Percentiles rank a stretch among this genome's conserved stretches.
Evolutionary conservation across 2,113 vertebrate species (phyloP).

Genomic region (Pelmatolapia mariae): DNA sequence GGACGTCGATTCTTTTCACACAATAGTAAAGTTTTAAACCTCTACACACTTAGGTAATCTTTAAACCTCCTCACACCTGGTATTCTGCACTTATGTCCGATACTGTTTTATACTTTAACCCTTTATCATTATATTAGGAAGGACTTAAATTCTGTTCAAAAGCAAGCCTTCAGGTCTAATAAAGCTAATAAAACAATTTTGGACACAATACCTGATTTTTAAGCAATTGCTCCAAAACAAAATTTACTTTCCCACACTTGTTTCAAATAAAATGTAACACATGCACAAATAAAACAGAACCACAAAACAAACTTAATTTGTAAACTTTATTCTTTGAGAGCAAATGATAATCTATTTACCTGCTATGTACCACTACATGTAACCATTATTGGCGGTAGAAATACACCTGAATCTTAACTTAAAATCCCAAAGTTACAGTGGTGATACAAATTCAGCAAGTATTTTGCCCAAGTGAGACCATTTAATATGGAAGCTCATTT

Average conservation of each 20-base stretch:
- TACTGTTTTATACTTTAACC: not conserved
- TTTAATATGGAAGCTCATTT: not conserved
- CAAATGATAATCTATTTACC: not conserved
- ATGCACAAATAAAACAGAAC: not conserved
- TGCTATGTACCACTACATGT: not conserved
- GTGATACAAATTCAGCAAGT: not conserved
- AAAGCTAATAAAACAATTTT: not conserved
- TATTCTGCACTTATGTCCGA: not conserved
- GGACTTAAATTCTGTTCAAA: not conserved
- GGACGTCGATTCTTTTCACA: not conserved
- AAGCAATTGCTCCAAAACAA: not conserved
- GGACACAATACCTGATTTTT: not conserved
- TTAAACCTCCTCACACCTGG: not conserved
- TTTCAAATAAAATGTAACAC: not conserved
- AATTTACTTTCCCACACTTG: not conserved
- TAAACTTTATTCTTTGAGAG: constrained; percentile 3
- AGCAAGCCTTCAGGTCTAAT: not conserved
- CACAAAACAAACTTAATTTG: not conserved
- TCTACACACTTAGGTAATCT: not conserved
- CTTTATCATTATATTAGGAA: not conserved
- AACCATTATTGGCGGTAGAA: not conserved
- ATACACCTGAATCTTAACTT: not conserved
- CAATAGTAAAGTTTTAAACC: not conserved
- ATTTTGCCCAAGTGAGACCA: not conserved
- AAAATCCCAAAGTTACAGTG: not conserved